These are phyloP conservation scores for Ceriagrion tenellum DNA, from an alignment of 2,888 invertebrate genomes.

Conservation along the genomic window DNA sequence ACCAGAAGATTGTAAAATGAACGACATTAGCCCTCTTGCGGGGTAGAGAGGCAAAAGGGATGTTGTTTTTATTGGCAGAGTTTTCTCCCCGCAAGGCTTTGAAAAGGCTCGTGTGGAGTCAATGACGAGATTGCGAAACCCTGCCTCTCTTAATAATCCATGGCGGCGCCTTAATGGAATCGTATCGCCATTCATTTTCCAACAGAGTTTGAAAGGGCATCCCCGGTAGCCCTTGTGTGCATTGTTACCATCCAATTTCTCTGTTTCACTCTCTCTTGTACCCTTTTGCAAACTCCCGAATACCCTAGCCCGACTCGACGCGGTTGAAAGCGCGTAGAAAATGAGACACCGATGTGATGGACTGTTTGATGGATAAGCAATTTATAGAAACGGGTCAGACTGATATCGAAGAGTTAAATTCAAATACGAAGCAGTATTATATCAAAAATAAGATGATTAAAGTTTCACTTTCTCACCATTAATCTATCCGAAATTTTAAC, in stretches of 20 bases:
- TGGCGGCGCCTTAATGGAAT: conserved; percentile 29
- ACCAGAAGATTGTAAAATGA: not conserved
- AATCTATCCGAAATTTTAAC: too few relatives aligned
- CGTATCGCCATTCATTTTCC: conserved; percentile 38
- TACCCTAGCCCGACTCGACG: too few relatives aligned
- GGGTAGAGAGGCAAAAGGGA: not conserved
- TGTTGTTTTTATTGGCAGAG: not conserved
- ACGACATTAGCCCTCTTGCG: not conserved
- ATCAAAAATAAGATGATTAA: too few relatives aligned
- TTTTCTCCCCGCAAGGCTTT: not conserved
- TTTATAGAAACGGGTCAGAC: too few relatives aligned
- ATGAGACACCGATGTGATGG: too few relatives aligned
- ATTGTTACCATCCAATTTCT: not conserved
- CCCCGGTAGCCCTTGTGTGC: not conserved
- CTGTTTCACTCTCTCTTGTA: not conserved
- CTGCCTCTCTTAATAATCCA: conserved; percentile 52
- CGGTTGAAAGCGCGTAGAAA: too few relatives aligned
- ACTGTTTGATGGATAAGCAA: too few relatives aligned
- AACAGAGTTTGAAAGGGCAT: conserved; percentile 25
- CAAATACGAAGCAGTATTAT: too few relatives aligned
- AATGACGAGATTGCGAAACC: not conserved
- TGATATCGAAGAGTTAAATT: too few relatives aligned
- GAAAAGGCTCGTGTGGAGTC: not conserved
- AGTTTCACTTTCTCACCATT: too few relatives aligned
- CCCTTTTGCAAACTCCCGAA: too few relatives aligned